Conservation (phyloP, 1,140 invertebrate species). For the Frieseomelitta varia region DNA sequence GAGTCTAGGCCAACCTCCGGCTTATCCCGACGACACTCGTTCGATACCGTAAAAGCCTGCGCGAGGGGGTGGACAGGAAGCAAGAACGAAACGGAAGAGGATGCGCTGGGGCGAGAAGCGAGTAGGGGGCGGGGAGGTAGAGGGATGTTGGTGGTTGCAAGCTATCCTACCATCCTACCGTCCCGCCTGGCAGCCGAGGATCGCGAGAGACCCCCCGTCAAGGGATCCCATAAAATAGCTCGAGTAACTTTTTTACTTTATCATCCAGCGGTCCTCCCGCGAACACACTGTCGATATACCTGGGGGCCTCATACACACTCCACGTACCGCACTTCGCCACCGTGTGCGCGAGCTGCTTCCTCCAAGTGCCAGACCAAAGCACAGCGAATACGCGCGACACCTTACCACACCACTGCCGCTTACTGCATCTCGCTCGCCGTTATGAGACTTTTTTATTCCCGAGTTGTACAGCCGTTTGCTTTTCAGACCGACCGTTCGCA, state of each 20-base stretch:
- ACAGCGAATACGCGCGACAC: background rate
- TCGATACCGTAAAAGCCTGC: conserved; percentile 62
- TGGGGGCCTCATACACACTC: conserved; percentile 24
- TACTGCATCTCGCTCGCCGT: background rate
- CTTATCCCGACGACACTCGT: conserved; percentile 67
- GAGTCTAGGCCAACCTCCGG: conserved; percentile 44
- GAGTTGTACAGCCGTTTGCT: too few species aligned
- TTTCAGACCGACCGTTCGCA: too few species aligned
- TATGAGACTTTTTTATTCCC: background rate
- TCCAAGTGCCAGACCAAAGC: background rate
- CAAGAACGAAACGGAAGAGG: conserved; percentile 51
- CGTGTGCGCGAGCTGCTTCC: background rate
- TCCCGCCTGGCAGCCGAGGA: conserved; percentile 1
- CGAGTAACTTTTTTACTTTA: conserved; percentile 73
- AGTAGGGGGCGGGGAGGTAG: background rate
- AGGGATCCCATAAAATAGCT: conserved; percentile 68
- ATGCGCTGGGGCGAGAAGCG: conserved; percentile 6
- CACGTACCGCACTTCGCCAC: background rate
- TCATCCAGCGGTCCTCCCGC: conserved; percentile 54
- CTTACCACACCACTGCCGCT: background rate
- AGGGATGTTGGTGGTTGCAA: conserved; percentile 24
- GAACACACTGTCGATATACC: conserved; percentile 39
- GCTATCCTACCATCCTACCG: background rate
- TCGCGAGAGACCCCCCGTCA: conserved; percentile 51
- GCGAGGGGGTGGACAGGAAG: conserved; percentile 44